These are phyloP conservation scores for Lasioglossum marginatum DNA, from an alignment of 2,888 invertebrate genomes.

Conservation along the genomic window DNA sequence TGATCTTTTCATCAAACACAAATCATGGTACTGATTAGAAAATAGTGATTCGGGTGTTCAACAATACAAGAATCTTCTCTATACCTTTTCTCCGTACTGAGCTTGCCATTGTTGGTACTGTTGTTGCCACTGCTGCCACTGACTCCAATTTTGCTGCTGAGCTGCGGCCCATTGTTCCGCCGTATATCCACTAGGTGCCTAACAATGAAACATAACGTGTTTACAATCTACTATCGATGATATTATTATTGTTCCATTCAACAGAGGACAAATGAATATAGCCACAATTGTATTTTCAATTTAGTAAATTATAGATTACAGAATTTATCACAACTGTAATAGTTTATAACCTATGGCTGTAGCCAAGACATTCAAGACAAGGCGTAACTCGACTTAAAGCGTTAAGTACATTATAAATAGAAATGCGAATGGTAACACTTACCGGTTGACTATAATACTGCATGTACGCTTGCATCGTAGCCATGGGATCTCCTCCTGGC, in stretches of 20 bases:
- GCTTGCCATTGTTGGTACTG: slow-evolving; percentile 92
- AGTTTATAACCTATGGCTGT: too few species aligned
- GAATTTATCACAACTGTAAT: neutral
- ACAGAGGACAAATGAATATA: neutral
- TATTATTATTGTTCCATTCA: neutral
- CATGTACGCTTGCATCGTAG: slow-evolving; percentile 83
- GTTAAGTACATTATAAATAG: neutral
- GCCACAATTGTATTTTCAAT: slow-evolving; percentile 7
- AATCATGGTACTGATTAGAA: neutral
- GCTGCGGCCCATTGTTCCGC: slow-evolving; percentile 89
- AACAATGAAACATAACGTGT: slow-evolving; percentile 31
- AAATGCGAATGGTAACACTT: slow-evolving; percentile 72
- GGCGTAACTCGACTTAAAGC: too few species aligned
- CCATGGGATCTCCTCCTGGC: slow-evolving; percentile 81
- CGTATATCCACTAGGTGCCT: slow-evolving; percentile 85
- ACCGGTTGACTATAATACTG: slow-evolving; percentile 84
- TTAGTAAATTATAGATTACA: neutral
- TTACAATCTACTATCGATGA: neutral
- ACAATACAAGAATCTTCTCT: neutral
- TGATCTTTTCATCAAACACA: neutral
- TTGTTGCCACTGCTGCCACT: slow-evolving; percentile 92
- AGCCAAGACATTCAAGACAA: too few species aligned
- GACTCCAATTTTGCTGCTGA: slow-evolving; percentile 90
- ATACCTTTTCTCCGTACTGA: slow-evolving; percentile 91
- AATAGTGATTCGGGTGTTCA: neutral